Conservation (phyloP, 1,140 invertebrate genomes). For the Streblospio benedicti region DNA sequence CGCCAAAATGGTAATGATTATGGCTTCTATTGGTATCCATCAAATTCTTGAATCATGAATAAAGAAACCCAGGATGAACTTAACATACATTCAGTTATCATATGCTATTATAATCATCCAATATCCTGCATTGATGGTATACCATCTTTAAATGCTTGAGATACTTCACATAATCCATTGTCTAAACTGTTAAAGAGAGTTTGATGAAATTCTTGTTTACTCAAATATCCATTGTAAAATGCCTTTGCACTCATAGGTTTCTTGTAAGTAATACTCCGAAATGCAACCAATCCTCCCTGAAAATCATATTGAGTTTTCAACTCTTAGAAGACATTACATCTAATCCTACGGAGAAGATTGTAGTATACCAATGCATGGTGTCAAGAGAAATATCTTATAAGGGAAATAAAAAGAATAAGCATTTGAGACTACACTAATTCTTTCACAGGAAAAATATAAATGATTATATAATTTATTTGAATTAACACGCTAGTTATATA, state of each 20-base stretch:
- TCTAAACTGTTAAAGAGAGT: background rate
- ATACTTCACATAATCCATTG: no score
- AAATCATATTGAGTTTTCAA: slow-evolving; percentile 9
- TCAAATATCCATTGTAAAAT: slow-evolving; percentile 39
- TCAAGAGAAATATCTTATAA: background rate
- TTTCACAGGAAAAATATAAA: slow-evolving; percentile 16
- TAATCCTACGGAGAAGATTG: background rate
- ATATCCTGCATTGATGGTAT: no score
- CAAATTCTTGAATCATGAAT: no score
- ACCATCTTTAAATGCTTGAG: no score
- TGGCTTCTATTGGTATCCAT: no score
- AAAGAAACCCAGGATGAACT: no score
- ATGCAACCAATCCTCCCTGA: slow-evolving; percentile 33
- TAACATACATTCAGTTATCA: no score
- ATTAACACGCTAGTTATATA: background rate
- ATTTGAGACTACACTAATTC: background rate
- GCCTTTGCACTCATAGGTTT: slow-evolving; percentile 33
- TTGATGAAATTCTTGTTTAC: slow-evolving; percentile 20
- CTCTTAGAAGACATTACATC: background rate
- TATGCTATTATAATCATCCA: no score
- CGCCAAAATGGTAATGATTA: no score
- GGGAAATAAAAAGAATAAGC: background rate
- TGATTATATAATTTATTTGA: slow-evolving; percentile 18
- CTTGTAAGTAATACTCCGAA: slow-evolving; percentile 28
- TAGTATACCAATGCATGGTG: background rate